Conservation (phyloP, 2,113 vertebrate species). For the Heterochromis multidens region DNA sequence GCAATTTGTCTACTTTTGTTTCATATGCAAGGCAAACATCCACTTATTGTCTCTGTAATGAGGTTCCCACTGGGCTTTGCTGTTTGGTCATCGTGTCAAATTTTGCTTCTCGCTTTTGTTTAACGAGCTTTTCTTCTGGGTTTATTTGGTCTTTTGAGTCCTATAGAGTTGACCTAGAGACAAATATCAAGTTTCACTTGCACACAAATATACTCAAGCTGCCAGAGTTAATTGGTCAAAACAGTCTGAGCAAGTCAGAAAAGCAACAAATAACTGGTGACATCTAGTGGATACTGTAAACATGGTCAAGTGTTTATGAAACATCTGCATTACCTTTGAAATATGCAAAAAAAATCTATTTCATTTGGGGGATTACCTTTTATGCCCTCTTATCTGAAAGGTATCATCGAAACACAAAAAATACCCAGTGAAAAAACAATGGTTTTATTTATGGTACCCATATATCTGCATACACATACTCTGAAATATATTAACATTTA, state of each 20-base stretch:
- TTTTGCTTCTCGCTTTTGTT: neutral
- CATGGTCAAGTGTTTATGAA: neutral
- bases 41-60: conserved; percentile 5
- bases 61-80: neutral
- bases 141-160: neutral
- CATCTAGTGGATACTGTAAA: conserved; percentile 54
- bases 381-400: fast-evolving
- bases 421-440: conserved; percentile 54
- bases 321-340: fast-evolving
- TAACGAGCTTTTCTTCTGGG: conserved; percentile 1
- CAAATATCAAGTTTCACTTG: neutral
- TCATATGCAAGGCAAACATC: conserved; percentile 6
- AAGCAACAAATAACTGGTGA: conserved; percentile 32
- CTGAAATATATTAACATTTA: conserved; percentile 72
- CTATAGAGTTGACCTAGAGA: neutral
- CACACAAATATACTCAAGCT: neutral
- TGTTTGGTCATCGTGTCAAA: neutral
- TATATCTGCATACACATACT: conserved; percentile 70
- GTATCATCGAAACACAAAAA: neutral
- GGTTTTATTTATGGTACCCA: conserved; percentile 61
- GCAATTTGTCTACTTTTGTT: conserved; percentile 1
- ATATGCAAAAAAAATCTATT: neutral
- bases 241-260: neutral
- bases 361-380: neutral
- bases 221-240: neutral